A percentile compares a stretch with the other conserved stretches of the same genome.
Conservation (phyloP, 2,797 vertebrate species). For the Chaetodon trifasciatus region DNA sequence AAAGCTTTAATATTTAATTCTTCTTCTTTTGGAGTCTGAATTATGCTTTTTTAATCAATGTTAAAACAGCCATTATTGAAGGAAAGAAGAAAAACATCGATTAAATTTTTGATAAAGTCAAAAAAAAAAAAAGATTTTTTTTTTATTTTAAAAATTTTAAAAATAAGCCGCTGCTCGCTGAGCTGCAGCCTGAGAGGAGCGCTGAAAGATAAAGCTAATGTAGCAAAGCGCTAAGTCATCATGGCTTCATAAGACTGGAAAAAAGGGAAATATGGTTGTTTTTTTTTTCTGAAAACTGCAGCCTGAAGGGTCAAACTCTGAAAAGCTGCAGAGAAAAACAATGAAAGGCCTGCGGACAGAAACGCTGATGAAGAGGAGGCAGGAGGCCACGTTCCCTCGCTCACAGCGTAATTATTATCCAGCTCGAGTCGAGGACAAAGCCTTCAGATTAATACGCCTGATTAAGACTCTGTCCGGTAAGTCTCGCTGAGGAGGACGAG, state of each 20-base stretch:
- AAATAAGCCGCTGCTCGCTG: too few species aligned
- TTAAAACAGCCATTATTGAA: background rate
- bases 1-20: too few species aligned
- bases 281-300: background rate
- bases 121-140: too few species aligned
- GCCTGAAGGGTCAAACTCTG: background rate
- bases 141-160: too few species aligned
- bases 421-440: constrained; percentile 28
- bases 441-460: constrained; percentile 49
- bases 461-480: constrained; percentile 47
- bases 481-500: background rate
- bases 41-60: too few species aligned
- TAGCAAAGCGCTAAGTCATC: too few species aligned
- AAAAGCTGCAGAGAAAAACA: constrained; percentile 9
- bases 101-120: too few species aligned
- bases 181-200: too few species aligned
- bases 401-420: constrained; percentile 49
- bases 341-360: constrained; percentile 19
- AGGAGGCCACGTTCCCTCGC: constrained; percentile 26
- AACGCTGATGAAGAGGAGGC: constrained; percentile 50
- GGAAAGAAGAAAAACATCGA: background rate
- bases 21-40: too few species aligned
- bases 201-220: too few species aligned
- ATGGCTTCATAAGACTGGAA: background rate
- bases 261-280: background rate